Evolutionary conservation across 2,113 vertebrate genomes (phyloP).

Genomic region (Neodon shergylaensis): DNA sequence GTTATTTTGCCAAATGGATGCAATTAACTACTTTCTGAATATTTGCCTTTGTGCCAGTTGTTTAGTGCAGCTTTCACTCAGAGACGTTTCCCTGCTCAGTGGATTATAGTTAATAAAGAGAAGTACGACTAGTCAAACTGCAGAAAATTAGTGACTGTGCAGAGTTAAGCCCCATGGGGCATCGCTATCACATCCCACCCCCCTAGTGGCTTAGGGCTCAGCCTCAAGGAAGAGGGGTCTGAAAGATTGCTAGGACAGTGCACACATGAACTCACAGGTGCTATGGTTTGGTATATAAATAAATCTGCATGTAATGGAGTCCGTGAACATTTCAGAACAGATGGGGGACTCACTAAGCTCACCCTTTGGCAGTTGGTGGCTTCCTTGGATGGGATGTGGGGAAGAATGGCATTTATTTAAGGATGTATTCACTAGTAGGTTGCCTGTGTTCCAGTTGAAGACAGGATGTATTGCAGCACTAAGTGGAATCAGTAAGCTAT

Average conservation of each 20-base stretch:
- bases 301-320: background rate
- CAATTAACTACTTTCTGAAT: background rate
- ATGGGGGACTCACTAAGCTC: background rate
- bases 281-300: background rate
- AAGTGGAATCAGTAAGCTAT: background rate
- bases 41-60: background rate
- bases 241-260: background rate
- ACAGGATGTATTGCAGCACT: background rate
- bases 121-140: too few relatives aligned
- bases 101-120: background rate
- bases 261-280: background rate
- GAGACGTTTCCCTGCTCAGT: too few relatives aligned
- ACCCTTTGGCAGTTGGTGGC: background rate
- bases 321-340: background rate
- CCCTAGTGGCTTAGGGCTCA: background rate
- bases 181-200: too few relatives aligned
- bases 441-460: background rate
- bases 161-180: background rate
- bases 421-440: background rate
- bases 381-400: background rate
- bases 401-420: too few relatives aligned
- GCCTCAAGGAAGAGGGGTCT: background rate
- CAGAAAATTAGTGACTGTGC: background rate
- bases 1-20: background rate
- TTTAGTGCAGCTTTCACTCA: background rate